These are phyloP conservation scores for Ridgeia piscesae DNA, from an alignment of 1,140 invertebrate species.

Conservation along the genomic window DNA sequence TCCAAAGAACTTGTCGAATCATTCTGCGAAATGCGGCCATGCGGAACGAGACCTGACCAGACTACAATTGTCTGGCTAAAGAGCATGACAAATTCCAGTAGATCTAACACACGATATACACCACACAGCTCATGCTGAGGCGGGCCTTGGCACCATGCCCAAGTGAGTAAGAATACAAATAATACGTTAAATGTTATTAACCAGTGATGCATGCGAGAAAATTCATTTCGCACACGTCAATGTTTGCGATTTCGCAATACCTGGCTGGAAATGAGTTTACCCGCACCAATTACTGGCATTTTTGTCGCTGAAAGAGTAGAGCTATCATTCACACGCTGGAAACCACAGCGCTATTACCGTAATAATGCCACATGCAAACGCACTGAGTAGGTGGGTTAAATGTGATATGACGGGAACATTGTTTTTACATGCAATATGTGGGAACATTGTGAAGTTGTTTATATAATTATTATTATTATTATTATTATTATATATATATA, in stretches of 20 bases:
- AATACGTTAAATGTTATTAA: background rate
- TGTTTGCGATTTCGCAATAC: background rate
- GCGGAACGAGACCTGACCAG: background rate
- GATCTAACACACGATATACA: background rate
- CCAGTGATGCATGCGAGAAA: background rate
- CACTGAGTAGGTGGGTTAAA: background rate
- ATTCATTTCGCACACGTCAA: background rate
- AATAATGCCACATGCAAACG: no score
- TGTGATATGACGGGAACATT: background rate
- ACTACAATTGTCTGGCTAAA: background rate
- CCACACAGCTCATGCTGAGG: background rate
- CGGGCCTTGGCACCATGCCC: background rate
- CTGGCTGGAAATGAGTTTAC: background rate
- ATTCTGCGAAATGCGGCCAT: background rate
- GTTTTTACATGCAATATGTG: background rate
- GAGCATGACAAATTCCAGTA: background rate
- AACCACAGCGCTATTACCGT: background rate
- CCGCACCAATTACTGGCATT: background rate
- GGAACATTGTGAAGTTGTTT: background rate
- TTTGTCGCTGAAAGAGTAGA: background rate
- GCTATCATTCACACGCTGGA: background rate
- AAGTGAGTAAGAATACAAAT: background rate
- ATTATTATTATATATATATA: no score
- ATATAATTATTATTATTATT: no score
- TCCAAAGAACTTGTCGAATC: background rate